Conservation (phyloP, 2,888 invertebrate species). For the Ochlodes sylvanus region DNA sequence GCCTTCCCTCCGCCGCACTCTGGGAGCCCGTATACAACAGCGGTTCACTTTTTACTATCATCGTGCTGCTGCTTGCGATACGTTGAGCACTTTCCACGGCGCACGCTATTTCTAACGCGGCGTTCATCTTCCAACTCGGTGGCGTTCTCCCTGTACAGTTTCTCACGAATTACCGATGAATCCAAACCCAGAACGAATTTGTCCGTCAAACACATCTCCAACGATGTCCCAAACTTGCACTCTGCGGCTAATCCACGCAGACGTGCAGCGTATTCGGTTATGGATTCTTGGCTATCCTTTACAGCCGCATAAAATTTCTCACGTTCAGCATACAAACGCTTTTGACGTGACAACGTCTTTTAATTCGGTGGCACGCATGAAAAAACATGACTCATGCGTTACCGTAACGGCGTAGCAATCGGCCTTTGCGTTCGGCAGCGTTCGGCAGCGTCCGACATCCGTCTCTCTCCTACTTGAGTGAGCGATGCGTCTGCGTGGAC, state of each 20-base stretch:
- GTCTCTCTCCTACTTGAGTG: too few relatives aligned
- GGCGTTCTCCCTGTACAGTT: slow-evolving; percentile 3
- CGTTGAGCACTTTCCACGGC: neutral
- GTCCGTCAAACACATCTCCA: slow-evolving; percentile 6
- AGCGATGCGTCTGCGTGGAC: too few relatives aligned
- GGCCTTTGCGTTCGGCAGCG: too few relatives aligned
- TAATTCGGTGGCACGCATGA: too few relatives aligned
- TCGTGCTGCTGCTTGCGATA: neutral
- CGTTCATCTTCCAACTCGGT: slow-evolving; percentile 3
- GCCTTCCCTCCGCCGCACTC: neutral
- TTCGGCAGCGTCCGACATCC: too few relatives aligned
- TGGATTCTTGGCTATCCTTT: neutral
- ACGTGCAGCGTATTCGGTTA: slow-evolving; percentile 7
- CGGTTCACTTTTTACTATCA: neutral
- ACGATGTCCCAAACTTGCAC: neutral
- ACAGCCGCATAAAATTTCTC: slow-evolving; percentile 9
- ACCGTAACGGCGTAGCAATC: too few relatives aligned
- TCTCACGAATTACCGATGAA: neutral
- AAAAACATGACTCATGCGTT: too few relatives aligned
- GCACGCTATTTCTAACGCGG: neutral
- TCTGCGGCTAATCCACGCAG: slow-evolving; percentile 5
- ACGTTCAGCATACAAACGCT: slow-evolving; percentile 6
- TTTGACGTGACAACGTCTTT: too few relatives aligned
- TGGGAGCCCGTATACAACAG: neutral
- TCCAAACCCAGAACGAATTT: slow-evolving; percentile 4